Conservation (phyloP, 2,888 invertebrate species). For the Noctua pronuba region DNA sequence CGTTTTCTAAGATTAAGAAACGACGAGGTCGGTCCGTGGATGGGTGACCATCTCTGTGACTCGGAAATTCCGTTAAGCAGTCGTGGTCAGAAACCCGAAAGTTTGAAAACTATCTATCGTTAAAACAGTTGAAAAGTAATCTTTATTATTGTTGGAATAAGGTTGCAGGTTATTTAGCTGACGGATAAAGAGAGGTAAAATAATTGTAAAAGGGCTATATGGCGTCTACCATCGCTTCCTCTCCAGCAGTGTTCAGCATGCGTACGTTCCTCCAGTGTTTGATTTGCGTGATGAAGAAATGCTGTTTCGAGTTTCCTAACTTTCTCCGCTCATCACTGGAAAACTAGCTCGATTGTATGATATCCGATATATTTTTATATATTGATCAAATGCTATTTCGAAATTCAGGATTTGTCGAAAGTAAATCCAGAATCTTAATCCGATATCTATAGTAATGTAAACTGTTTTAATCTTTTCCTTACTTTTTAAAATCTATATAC, state of each 20-base stretch:
- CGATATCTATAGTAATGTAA: too few species aligned
- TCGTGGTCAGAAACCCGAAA: neutral
- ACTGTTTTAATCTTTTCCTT: too few species aligned
- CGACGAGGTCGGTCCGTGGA: neutral
- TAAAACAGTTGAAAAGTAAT: too few species aligned
- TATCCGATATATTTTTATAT: neutral
- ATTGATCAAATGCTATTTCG: neutral
- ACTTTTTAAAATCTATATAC: too few species aligned
- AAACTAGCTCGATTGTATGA: neutral
- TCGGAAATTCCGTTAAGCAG: neutral
- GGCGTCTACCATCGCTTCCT: too few species aligned
- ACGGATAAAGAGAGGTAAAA: too few species aligned
- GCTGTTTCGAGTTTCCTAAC: neutral
- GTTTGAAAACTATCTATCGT: neutral
- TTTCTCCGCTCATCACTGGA: neutral
- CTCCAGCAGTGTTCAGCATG: too few species aligned
- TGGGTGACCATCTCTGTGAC: neutral
- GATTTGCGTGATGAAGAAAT: neutral
- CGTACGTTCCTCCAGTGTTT: neutral
- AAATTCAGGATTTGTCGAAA: neutral
- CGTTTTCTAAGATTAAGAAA: neutral
- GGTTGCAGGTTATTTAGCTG: too few species aligned
- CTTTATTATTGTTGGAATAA: too few species aligned
- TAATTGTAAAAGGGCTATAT: too few species aligned
- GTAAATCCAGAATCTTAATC: neutral